Base-by-base conservation (phyloP, 2,888 invertebrate genomes). In the Chloroclysta siterata region DNA sequence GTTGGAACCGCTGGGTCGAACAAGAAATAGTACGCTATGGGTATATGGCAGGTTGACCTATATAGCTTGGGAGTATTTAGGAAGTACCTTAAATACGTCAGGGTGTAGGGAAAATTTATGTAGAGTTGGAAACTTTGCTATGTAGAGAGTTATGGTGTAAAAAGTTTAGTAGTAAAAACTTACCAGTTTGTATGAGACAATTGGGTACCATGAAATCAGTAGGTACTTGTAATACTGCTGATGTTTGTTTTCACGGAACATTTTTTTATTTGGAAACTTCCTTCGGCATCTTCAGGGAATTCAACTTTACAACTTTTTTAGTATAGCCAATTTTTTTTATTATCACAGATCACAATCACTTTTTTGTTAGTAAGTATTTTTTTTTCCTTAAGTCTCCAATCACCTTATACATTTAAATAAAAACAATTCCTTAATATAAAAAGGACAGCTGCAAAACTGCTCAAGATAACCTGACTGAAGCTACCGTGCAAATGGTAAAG, bases 1-100 rank as follows among this genome's bases (percentile, higher is more conserved):
- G 88, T 90, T 87, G 79, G 90, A 89, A 88, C 83, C 75, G 77
- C 78, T 81, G 75, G 79, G 76, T 83, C 84, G 76, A 84, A 87
- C 81, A 81, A 84, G 88, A 88, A 83, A 78, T 73, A 74, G 72
- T 76, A 78, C 76, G 71, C 72, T 79, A 75, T 75, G 74, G 70
- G 74, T 79, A 75, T 74, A 75, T 77, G 73, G 77, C 74, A 63
- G 61, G 65, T 72, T 80, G 79, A 79, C 80, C 81, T 77, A 82
- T 71, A 79, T 79, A 74, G 71, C 74, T 66, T 63, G 64, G 59
- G 71, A 60, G 71, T 69, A 65, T 69, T 68, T 71, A 75, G 73
- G 74, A 72, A 67, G 76, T 73, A 73, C 74, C 73, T 73, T 75
- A 75, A 72, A 71, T 66, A 65, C 66, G 53, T 50, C 47, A 64